Evolutionary conservation across 2,113 vertebrate genomes (phyloP), one percentile per base, ranked within the genome.

Genomic region (Cyanoramphus novaezelandiae): DNA sequence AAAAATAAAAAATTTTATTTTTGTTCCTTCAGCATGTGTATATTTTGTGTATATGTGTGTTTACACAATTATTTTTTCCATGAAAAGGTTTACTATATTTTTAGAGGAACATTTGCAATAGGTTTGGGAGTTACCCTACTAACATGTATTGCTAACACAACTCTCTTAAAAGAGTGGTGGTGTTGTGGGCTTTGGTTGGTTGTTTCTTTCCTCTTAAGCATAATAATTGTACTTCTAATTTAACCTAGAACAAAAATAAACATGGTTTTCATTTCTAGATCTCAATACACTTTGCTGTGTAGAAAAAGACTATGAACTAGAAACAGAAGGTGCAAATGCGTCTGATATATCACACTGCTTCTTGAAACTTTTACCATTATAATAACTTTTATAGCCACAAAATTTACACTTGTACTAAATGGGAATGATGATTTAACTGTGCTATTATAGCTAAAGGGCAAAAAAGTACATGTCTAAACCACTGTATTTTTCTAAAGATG

Each of bases 1-100:
- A 68, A 68, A 77, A 76, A 14, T 15, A 53, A 67, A 72, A 72
- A 60, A 53, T 41, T 0, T 13, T 55, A 17, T 55, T 39, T 68
- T 0, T 41, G 6, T 47, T 84, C 50, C 13, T 52, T 10, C 3
- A 6, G 13, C 33, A 20, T 35, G 2, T 35, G 16, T 21, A 7
- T 20, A 31, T 63, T 41, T 6, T 59, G 19, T 55, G 2, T 21
- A 7, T 25, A 19, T 7, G 1, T 18, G 8, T 35, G 20, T 12
- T 67, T 10, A 41, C 8, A 31, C 2, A 63, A 65, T 4, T 31
- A 13, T 49, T 81, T 76, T 72, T 78, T 71, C 20, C 3, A 11
- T 35, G 0, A 55, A 71, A 69, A 8, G 0, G 0, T 59, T 77
- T 53, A 19, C 69, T 53, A 13, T 4, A 13, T 41, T 67, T 84